phyloP scores from a whole-genome alignment of 2,797 vertebrate species.

The Odontamblyopus lacepedii region DNA sequence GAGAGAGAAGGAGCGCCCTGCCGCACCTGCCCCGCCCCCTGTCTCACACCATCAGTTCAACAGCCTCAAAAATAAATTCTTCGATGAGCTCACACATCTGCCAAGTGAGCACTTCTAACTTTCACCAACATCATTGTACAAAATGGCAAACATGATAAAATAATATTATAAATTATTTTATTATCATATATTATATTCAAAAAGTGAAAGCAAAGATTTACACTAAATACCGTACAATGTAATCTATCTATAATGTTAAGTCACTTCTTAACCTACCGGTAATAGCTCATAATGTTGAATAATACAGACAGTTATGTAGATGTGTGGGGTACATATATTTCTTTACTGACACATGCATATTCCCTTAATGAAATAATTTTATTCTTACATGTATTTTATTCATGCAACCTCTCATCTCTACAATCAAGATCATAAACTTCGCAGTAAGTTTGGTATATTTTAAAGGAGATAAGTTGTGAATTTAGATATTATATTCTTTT shows the following conservation, averaged over 20 bases:
- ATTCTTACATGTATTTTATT: constrained; percentile 9
- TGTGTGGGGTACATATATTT: background rate
- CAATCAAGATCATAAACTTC: constrained; percentile 76
- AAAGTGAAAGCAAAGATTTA: too few relatives aligned
- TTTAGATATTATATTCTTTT: background rate
- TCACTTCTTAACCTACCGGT: too few relatives aligned
- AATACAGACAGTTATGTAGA: background rate
- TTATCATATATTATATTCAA: too few relatives aligned
- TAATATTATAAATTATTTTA: too few relatives aligned
- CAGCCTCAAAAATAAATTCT: constrained; percentile 85
- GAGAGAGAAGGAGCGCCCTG: constrained; percentile 40
- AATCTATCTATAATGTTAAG: too few relatives aligned
- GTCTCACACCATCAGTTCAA: constrained; percentile 78
- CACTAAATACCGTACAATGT: too few relatives aligned
- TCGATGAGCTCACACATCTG: constrained; percentile 81
- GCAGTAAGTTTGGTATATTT: constrained; percentile 65
- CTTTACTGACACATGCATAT: background rate
- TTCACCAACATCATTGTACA: background rate
- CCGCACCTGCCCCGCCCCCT: constrained; percentile 53
- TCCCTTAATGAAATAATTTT: background rate
- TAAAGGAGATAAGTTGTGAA: background rate
- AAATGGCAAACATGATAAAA: background rate
- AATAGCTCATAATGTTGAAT: background rate
- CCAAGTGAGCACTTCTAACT: constrained; percentile 74
- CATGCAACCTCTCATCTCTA: constrained; percentile 34